A percentile compares a stretch with the other conserved stretches of the same genome.
These are phyloP conservation scores for Cynaeus angustus DNA, from an alignment of 2,888 invertebrate species.

Conservation along the genomic window DNA sequence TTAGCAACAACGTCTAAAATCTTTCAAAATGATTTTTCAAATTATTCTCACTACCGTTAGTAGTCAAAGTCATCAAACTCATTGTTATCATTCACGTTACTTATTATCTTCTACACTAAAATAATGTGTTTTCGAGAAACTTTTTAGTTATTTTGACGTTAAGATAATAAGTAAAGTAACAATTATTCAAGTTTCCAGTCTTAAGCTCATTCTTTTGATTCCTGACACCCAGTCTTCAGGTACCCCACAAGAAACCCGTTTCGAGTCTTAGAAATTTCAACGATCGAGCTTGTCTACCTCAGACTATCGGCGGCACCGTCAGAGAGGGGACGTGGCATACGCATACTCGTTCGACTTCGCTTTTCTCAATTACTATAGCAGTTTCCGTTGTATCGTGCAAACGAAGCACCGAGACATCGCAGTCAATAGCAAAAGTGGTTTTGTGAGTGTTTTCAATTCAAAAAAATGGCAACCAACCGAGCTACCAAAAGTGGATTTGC, in stretches of 20 bases:
- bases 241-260: conserved; percentile 1
- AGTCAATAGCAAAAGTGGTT: conserved; percentile 40
- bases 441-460: conserved; percentile 35
- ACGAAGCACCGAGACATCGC: conserved; percentile 15
- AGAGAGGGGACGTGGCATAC: conserved; percentile 33
- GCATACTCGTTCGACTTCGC: conserved; percentile 40
- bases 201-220: too few relatives aligned
- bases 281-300: not conserved
- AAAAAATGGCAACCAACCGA: conserved; percentile 84
- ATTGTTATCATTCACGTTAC: too few relatives aligned
- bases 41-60: too few relatives aligned
- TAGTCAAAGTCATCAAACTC: too few relatives aligned
- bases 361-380: conserved; percentile 27
- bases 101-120: too few relatives aligned
- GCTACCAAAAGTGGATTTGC: conserved; percentile 96
- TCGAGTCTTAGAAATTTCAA: not conserved
- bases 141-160: too few relatives aligned
- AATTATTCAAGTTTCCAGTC: too few relatives aligned
- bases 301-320: not conserved
- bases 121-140: not conserved
- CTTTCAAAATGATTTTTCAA: too few relatives aligned
- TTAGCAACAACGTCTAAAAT: too few relatives aligned
- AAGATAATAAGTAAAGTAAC: too few relatives aligned
- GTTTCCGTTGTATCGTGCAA: conserved; percentile 37
- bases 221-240: too few relatives aligned